These are phyloP conservation scores for Ailuropoda melanoleuca DNA, from an alignment of 2,113 vertebrate species.

Conservation along the genomic window DNA sequence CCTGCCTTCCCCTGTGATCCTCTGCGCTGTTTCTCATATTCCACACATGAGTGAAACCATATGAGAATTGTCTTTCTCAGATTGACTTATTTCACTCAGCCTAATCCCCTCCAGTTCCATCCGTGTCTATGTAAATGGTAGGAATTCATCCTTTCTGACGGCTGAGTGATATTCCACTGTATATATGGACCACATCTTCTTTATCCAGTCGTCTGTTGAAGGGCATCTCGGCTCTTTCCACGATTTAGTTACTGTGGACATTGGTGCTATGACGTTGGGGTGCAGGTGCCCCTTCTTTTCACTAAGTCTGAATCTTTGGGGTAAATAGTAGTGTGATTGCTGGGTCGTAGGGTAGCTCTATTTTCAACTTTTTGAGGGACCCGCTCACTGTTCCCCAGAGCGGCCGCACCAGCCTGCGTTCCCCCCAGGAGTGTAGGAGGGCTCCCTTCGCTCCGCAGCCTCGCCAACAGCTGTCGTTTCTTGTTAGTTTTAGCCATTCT, in stretches of 20 bases:
- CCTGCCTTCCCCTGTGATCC: background rate
- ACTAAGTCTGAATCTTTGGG: background rate
- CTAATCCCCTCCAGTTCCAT: background rate
- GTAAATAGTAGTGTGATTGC: background rate
- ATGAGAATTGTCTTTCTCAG: background rate
- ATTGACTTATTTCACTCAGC: background rate
- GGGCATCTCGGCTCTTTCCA: background rate
- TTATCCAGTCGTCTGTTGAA: background rate
- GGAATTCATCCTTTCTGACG: background rate
- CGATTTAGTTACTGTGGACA: background rate
- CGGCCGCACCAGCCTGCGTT: background rate
- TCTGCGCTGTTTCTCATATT: background rate
- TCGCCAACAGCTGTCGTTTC: background rate
- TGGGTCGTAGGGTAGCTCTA: background rate
- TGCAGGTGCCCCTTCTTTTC: background rate
- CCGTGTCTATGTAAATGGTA: background rate
- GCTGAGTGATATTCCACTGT: background rate
- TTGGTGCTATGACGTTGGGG: background rate
- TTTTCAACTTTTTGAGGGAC: background rate
- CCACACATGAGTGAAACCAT: background rate
- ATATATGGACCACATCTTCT: background rate
- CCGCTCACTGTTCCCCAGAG: background rate
- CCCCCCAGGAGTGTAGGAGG: background rate
- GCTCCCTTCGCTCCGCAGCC: background rate
- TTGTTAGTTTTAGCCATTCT: background rate